Percentiles rank a stretch among this genome's conserved stretches.
Conservation (phyloP, 2,888 invertebrate genomes). For the Drosophila rellima region DNA sequence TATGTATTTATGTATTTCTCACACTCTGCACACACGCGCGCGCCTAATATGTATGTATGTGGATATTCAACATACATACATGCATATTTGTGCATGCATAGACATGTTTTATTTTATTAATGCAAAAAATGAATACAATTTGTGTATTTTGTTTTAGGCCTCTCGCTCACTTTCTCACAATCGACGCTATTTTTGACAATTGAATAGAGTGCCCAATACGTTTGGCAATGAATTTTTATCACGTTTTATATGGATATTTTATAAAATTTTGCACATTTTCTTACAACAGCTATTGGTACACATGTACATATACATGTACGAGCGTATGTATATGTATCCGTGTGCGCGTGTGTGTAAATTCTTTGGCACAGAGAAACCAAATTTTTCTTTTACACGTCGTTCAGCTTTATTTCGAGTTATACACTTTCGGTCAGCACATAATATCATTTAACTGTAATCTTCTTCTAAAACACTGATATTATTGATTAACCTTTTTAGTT, state of each 20-base stretch:
- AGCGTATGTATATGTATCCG: slow-evolving; percentile 31
- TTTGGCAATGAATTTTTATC: slow-evolving; percentile 38
- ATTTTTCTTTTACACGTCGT: slow-evolving; percentile 50
- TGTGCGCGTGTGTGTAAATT: slow-evolving; percentile 64
- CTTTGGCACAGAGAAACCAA: slow-evolving; percentile 68
- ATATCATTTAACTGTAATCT: slow-evolving; percentile 13
- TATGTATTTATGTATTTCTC: slow-evolving; percentile 51
- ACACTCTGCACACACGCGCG: slow-evolving; percentile 67
- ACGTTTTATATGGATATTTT: slow-evolving; percentile 55
- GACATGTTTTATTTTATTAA: slow-evolving; percentile 48
- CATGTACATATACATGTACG: slow-evolving; percentile 35
- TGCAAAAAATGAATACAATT: slow-evolving; percentile 53
- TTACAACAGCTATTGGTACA: slow-evolving; percentile 58
- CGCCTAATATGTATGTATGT: slow-evolving; percentile 31
- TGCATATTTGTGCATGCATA: slow-evolving; percentile 49
- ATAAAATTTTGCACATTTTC: slow-evolving; percentile 74
- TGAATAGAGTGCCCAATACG: slow-evolving; percentile 35
- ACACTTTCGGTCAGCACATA: slow-evolving; percentile 37
- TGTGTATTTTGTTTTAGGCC: slow-evolving; percentile 18
- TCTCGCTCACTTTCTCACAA: slow-evolving; percentile 28
- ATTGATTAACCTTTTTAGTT: slow-evolving; percentile 61
- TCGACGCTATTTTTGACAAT: slow-evolving; percentile 34
- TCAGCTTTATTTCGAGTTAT: slow-evolving; percentile 25
- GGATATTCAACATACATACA: slow-evolving; percentile 35
- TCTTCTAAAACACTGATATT: slow-evolving; percentile 40